phyloP scores from a whole-genome alignment of 2,888 invertebrate species.

The Eudasyphora cyanicolor region DNA sequence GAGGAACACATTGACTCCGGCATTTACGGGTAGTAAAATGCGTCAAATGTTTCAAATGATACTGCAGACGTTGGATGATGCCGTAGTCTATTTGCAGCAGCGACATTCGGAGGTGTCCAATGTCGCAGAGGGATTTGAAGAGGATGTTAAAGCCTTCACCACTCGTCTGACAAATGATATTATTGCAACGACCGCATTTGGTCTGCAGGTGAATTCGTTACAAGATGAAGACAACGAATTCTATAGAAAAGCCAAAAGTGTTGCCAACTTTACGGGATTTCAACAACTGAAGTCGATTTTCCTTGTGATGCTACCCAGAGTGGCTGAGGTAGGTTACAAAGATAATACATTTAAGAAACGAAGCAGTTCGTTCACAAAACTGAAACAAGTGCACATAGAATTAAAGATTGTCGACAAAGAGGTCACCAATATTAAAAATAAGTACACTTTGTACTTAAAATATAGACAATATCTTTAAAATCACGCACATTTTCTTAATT shows the following conservation, averaged over 20 bases:
- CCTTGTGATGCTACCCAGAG: constrained; percentile 66
- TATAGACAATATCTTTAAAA: too few relatives aligned
- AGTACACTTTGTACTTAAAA: too few relatives aligned
- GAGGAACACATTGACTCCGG: constrained; percentile 77
- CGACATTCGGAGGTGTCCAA: not conserved
- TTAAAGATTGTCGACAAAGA: too few relatives aligned
- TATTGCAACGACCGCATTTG: constrained; percentile 78
- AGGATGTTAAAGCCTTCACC: constrained; percentile 72
- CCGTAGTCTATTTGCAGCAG: constrained; percentile 70
- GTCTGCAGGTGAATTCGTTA: constrained; percentile 82
- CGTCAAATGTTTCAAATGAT: constrained; percentile 76
- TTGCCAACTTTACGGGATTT: constrained; percentile 3
- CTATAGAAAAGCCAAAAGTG: constrained; percentile 71
- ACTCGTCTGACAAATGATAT: constrained; percentile 76
- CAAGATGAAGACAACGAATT: constrained; percentile 81
- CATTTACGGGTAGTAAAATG: constrained; percentile 79
- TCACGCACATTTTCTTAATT: too few relatives aligned
- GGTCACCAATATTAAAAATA: too few relatives aligned
- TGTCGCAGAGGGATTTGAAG: constrained; percentile 49
- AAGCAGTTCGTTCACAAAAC: too few relatives aligned
- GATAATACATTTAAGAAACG: too few relatives aligned
- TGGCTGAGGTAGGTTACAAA: constrained; percentile 62
- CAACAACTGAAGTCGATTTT: constrained; percentile 70
- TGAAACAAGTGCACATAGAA: too few relatives aligned
- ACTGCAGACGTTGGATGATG: constrained; percentile 73